Base-by-base conservation (phyloP, 1,140 invertebrate genomes). In the Drosophila sproati region DNA sequence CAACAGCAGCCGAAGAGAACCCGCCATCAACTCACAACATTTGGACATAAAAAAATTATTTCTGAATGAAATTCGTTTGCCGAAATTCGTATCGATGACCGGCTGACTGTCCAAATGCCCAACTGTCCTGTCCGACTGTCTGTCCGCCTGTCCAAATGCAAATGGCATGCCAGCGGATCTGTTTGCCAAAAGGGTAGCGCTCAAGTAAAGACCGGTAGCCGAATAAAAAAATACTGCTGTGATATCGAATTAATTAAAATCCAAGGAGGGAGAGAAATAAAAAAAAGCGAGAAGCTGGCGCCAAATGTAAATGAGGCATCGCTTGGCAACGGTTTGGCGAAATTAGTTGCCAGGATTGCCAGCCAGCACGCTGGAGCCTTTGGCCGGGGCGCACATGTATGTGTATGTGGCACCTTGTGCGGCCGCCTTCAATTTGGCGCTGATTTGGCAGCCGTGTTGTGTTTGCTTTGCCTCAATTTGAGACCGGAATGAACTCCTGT, bases 161-260 rank as follows among this genome's bases (percentile, higher is more conserved):
- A 88, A 88, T 88, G 83, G 77, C 61, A 82, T 83, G 75, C 69
- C 80, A 50, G 41, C 56, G n/a, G 12, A 41, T 29, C 52, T 8
- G 43, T 55, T 34, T 43, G 50, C 61, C 59, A 80, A 89, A 73
- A 83, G 77, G 72, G 68, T 71, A 68, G 73, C 61, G 48, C 20
- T 60, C 55, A 75, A 71, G 70, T 89, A 78, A 89, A 89, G 78
- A 90, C 85, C 85, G 73, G 85, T 89, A 89, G 85, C 85, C 75
- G 85, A 80, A 81, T 64, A 86, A 86, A 86, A 3, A 4, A 82
- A 71, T 75, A 73, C 81, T 78, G 81, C 82, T 89, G 85, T 89
- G 85, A 89, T 89, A 89, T 89, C 80, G 85, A 89, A 89, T 89
- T 89, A 89, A 89, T 89, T 89, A 89, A 89, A 89, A 89, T 74